Conservation (phyloP, 2,797 vertebrate genomes). For the Pseudocheirus occidentalis region DNA sequence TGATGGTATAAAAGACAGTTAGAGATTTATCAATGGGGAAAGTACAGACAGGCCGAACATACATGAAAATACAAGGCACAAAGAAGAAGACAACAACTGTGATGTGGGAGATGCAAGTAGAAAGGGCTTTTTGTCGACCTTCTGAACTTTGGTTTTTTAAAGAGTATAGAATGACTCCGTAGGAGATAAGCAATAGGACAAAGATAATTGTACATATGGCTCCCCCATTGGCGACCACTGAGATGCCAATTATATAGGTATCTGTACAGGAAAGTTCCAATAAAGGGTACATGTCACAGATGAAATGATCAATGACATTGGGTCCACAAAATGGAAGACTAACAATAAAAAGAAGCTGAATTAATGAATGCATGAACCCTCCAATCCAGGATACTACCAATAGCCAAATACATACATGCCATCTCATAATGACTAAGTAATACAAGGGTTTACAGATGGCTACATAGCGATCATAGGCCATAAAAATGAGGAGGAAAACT, state of each 20-base stretch:
- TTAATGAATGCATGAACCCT: constrained; percentile 50
- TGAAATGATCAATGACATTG: constrained; percentile 65
- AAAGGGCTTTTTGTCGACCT: constrained; percentile 34
- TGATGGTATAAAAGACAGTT: background rate
- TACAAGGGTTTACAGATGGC: constrained; percentile 56
- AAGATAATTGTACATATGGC: constrained; percentile 50
- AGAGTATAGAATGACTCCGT: constrained; percentile 45
- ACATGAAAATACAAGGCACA: background rate
- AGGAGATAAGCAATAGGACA: constrained; percentile 48
- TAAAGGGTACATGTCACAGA: constrained; percentile 57
- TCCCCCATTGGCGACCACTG: constrained; percentile 33
- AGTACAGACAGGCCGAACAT: background rate
- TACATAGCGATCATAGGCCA: constrained; percentile 60
- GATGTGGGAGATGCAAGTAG: constrained; percentile 51
- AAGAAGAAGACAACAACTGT: constrained; percentile 12
- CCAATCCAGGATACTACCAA: constrained; percentile 38
- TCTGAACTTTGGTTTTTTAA: constrained; percentile 27
- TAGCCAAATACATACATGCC: background rate
- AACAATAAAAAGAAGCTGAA: constrained; percentile 61
- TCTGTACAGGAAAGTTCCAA: constrained; percentile 57
- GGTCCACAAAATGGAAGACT: constrained; percentile 59
- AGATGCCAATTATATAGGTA: constrained; percentile 30
- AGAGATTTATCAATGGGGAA: background rate
- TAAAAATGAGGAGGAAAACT: constrained; percentile 60
- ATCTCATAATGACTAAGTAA: constrained; percentile 46